Base-by-base conservation (phyloP, 2,113 vertebrate genomes). In the Cardinalis cardinalis region DNA sequence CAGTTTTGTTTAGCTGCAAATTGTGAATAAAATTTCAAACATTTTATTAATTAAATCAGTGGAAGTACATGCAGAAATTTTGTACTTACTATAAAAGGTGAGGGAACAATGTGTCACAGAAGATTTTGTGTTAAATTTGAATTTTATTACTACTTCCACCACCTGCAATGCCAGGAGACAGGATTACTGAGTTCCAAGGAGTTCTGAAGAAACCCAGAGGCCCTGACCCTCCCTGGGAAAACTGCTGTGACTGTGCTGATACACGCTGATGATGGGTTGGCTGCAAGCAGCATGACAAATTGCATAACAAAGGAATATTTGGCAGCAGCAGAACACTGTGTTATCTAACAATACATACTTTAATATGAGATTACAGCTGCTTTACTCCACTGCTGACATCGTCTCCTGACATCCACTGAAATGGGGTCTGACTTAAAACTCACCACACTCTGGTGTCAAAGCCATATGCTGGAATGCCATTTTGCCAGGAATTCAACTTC, bases 221-320 rank as follows among this genome's bases (percentile, higher is more conserved):
- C 71, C 51, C 55, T 73, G 86, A 81, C 58, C 92, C 93, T 78
- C 53, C 13, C 65, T 56, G 75, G 55, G 81, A 82, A 88, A 77
- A 34, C 56, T 72, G 89, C 88, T 79, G 84, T 68, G 84, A 61
- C 51, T 55, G 41, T 8, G 34, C 16, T 75, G 90, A 81, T 81
- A 81, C 65, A 61, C 2, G 12, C 0, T 77, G 83, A 5, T 36
- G 79, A 87, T 12, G 69, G 82, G 86, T 2, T 95, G 86, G 63
- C 92, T 87, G 83, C 18, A 46, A 90, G 80, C 73, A 82, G 65
- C 51, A 14, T 25, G 88, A 93, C 80, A 92, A 94, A 95, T 34
- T 70, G 77, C 49, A 23, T 63, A 84, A 94, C 83, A 90, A 95
- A 92, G 92, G 58, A 68, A 72, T 69, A 88, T 51, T 61, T 93